Evolutionary conservation across 2,797 vertebrate species (phyloP).

Genomic region (Rhinoraja longicauda): DNA sequence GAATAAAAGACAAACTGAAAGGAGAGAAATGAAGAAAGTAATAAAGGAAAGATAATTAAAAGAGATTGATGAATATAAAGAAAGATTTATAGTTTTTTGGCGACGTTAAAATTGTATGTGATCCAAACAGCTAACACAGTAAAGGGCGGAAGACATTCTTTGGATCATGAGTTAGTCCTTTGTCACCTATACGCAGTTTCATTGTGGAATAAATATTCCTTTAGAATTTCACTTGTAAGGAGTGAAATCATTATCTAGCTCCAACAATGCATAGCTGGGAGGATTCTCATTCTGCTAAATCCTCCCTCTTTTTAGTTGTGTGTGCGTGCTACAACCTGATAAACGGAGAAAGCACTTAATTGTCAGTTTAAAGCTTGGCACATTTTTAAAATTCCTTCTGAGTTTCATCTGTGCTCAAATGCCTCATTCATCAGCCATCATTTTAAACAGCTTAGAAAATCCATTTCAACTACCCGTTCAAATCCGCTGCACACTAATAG

Average conservation of each 20-base stretch:
- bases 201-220: background rate
- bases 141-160: background rate
- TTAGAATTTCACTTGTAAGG: constrained; percentile 1
- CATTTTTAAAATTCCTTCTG: constrained; percentile 9
- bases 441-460: constrained; percentile 25
- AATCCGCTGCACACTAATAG: constrained; percentile 2
- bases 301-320: constrained; percentile 4
- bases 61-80: background rate
- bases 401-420: background rate
- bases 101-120: background rate
- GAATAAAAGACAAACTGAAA: constrained; percentile 18
- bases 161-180: background rate
- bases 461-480: constrained; percentile 1
- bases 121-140: background rate
- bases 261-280: background rate
- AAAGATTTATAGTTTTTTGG: constrained; percentile 26
- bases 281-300: constrained; percentile 5
- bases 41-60: constrained; percentile 1
- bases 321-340: constrained; percentile 34
- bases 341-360: constrained; percentile 18
- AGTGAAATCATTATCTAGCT: constrained; percentile 28
- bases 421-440: background rate
- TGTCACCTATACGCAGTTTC: background rate
- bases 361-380: constrained; percentile 4
- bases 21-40: background rate